Conservation (phyloP, 1,140 invertebrate genomes). For the Thaumatotibia leucotreta region DNA sequence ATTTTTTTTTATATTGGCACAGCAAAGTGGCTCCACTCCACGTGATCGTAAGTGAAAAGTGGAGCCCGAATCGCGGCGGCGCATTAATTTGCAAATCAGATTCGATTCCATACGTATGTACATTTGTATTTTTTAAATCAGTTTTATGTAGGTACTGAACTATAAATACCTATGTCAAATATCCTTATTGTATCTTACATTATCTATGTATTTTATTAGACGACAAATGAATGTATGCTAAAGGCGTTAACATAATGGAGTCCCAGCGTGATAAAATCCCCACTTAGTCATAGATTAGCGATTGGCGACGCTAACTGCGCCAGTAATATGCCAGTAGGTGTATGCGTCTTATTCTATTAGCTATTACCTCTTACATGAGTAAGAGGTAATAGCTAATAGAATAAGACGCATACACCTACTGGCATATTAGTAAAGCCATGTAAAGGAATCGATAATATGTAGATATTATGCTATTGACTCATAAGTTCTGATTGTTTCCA, state of each 20-base stretch:
- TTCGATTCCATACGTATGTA: too few relatives aligned
- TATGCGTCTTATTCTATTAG: not conserved
- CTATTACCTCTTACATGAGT: not conserved
- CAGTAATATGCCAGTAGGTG: not conserved
- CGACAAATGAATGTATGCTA: conserved; percentile 1
- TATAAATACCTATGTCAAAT: too few relatives aligned
- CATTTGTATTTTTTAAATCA: too few relatives aligned
- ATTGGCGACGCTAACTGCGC: conserved; percentile 35
- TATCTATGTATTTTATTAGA: not conserved
- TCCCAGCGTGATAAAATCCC: conserved; percentile 29
- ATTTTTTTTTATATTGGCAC: too few relatives aligned
- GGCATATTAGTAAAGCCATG: not conserved
- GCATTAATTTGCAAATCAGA: too few relatives aligned
- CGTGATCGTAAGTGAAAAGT: too few relatives aligned
- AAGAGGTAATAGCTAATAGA: not conserved
- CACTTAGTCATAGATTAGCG: conserved; percentile 49
- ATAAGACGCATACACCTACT: not conserved
- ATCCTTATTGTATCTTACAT: not conserved
- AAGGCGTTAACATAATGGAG: conserved; percentile 23
- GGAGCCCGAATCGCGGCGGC: too few relatives aligned
- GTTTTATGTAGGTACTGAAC: too few relatives aligned
- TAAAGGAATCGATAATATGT: too few relatives aligned
- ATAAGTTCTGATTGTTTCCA: too few relatives aligned
- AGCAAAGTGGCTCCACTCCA: too few relatives aligned
- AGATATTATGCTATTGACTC: too few relatives aligned